A percentile compares a stretch with the other conserved stretches of the same genome.
phyloP scores from a whole-genome alignment of 2,113 vertebrate genomes.

The Nestor notabilis region DNA sequence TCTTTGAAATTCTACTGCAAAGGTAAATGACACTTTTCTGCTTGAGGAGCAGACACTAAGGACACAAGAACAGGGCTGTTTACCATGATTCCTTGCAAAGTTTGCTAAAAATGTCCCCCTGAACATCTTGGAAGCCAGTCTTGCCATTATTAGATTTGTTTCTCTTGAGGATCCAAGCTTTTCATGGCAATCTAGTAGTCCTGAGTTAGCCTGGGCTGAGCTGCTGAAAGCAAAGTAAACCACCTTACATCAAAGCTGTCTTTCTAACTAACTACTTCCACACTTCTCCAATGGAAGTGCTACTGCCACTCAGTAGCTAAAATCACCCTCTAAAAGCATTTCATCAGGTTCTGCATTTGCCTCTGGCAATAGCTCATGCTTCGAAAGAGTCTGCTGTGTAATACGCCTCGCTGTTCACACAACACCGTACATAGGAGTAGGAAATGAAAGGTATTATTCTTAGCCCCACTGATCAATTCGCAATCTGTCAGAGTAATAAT shows the following conservation, averaged over 20 bases:
- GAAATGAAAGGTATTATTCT: conserved; percentile 2
- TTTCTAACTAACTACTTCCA: neutral
- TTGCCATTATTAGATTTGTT: neutral
- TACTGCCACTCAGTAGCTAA: neutral
- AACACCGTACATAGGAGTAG: neutral
- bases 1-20: neutral
- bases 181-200: neutral
- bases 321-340: neutral
- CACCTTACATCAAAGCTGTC: neutral
- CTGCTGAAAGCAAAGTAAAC: conserved; percentile 21
- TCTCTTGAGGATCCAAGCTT: neutral
- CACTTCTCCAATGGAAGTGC: neutral
- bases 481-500: conserved; percentile 6
- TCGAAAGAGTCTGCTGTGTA: neutral
- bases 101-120: neutral
- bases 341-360: neutral
- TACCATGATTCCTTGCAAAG: neutral
- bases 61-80: neutral
- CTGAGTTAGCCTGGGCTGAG: neutral
- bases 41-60: neutral
- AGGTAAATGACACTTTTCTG: neutral
- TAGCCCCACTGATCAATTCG: neutral
- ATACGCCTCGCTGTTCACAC: neutral
- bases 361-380: neutral
- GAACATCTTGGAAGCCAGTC: neutral